Evolutionary conservation across 2,888 invertebrate genomes (phyloP).

Genomic region (Scaptomyza tumidula): DNA sequence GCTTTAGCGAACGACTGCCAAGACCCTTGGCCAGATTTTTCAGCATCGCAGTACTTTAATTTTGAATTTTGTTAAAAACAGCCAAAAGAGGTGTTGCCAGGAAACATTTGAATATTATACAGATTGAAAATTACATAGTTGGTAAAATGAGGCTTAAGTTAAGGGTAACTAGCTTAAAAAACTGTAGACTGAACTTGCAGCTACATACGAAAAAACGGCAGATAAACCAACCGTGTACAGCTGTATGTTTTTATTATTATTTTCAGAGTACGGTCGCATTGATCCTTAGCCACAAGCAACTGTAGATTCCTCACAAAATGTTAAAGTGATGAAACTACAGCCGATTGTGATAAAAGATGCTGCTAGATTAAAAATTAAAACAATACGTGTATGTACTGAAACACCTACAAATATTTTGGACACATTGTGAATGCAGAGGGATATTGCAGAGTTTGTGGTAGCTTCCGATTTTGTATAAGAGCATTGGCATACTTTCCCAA

Average conservation of each 20-base stretch:
- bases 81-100: constrained; percentile 1
- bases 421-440: background rate
- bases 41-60: constrained; percentile 22
- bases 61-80: constrained; percentile 6
- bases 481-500: constrained; percentile 19
- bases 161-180: constrained; percentile 7
- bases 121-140: background rate
- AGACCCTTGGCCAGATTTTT: background rate
- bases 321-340: constrained; percentile 10
- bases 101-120: background rate
- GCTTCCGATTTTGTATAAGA: constrained; percentile 8
- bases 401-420: constrained; percentile 4
- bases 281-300: constrained; percentile 9
- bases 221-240: background rate
- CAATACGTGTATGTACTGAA: too few relatives aligned
- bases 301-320: constrained; percentile 7
- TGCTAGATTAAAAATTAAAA: background rate
- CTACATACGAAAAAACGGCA: too few relatives aligned
- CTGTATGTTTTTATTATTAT: constrained; percentile 1
- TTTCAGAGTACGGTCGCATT: background rate
- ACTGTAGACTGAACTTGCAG: background rate
- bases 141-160: background rate
- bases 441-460: constrained; percentile 1
- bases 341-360: constrained; percentile 16
- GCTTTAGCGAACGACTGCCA: background rate